A percentile compares a stretch with the other conserved stretches of the same genome.
Evolutionary conservation across 2,888 invertebrate species (phyloP).

Genomic region (Laspeyria flexula): DNA sequence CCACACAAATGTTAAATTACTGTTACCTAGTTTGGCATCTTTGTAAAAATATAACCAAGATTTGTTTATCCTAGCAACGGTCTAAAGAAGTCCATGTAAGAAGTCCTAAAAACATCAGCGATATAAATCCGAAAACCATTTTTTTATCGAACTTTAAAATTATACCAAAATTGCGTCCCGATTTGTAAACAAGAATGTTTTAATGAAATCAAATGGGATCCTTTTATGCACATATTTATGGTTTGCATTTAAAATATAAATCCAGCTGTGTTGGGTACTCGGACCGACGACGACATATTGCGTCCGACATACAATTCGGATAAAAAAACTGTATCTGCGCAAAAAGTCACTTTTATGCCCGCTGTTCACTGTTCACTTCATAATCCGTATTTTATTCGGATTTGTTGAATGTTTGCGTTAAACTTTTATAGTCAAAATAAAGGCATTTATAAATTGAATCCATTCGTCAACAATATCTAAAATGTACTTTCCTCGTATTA

Average conservation of each 20-base stretch:
- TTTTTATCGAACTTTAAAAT: constrained; percentile 45
- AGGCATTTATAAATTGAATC: background rate
- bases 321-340: constrained; percentile 51
- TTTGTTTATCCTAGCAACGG: too few relatives aligned
- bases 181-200: constrained; percentile 56
- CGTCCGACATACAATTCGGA: constrained; percentile 45
- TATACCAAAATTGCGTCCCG: constrained; percentile 50
- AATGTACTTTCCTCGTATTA: too few relatives aligned
- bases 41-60: too few relatives aligned
- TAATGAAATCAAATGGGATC: constrained; percentile 74
- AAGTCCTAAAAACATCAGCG: too few relatives aligned
- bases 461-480: too few relatives aligned
- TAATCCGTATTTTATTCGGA: constrained; percentile 31
- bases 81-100: too few relatives aligned
- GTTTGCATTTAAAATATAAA: constrained; percentile 58
- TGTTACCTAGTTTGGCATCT: too few relatives aligned
- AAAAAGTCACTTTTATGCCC: constrained; percentile 37
- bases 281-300: constrained; percentile 59
- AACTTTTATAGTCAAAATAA: constrained; percentile 5
- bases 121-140: constrained; percentile 12
- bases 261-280: constrained; percentile 46
- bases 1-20: too few relatives aligned
- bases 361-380: constrained; percentile 28
- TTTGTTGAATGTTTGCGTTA: constrained; percentile 17
- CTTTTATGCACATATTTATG: constrained; percentile 84